Evolutionary conservation across 1,140 invertebrate genomes (phyloP).

Genomic region (Nilaparvata lugens): DNA sequence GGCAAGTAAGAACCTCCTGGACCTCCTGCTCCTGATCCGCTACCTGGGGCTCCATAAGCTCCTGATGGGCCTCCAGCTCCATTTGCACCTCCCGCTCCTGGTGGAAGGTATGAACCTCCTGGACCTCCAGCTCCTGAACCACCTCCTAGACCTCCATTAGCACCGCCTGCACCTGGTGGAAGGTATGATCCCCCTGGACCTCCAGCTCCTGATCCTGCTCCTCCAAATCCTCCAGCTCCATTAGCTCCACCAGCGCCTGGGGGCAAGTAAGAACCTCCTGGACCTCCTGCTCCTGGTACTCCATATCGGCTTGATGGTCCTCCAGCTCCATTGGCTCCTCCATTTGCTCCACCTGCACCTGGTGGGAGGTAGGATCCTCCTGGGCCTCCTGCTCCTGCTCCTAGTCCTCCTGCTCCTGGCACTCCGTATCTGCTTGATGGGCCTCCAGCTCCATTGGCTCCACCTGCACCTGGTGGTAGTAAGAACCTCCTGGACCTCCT

Average conservation of each 20-base stretch:
- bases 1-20: neutral
- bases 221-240: neutral
- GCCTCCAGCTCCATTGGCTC: neutral
- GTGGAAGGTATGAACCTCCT: neutral
- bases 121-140: neutral
- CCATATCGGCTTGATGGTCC: too few relatives aligned
- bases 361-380: neutral
- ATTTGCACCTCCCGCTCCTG: neutral
- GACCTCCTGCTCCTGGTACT: neutral
- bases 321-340: neutral
- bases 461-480: neutral
- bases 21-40: neutral
- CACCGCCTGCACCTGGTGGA: neutral
- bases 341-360: neutral
- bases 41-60: neutral
- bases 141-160: neutral
- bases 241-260: neutral
- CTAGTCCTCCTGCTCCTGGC: neutral
- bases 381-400: neutral
- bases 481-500: constrained; percentile 1
- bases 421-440: neutral
- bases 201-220: neutral
- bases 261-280: neutral
- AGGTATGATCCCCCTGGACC: neutral
- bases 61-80: neutral